Conservation (phyloP, 2,888 invertebrate species). For the Caenorhabditis imperialis region DNA sequence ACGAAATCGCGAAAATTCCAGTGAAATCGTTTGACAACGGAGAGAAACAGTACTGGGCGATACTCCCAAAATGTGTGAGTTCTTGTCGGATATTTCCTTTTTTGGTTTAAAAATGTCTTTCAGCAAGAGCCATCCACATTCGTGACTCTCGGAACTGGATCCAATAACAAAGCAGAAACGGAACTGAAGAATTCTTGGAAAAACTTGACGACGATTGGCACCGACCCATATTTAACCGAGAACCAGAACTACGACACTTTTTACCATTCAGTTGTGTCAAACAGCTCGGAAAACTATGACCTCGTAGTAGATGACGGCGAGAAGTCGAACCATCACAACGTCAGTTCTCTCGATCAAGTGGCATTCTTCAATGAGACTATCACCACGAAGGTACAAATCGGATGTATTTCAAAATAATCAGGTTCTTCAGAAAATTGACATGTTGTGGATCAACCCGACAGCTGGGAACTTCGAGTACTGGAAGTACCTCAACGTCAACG, state of each 20-base stretch:
- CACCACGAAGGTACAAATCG: slow-evolving; percentile 2
- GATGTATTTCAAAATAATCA: neutral
- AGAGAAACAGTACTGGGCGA: slow-evolving; percentile 31
- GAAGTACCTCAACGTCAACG: slow-evolving; percentile 25
- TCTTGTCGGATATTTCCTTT: neutral
- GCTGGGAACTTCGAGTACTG: slow-evolving; percentile 36
- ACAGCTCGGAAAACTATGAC: neutral
- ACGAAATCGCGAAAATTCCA: slow-evolving; percentile 20
- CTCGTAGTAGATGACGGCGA: too few species aligned
- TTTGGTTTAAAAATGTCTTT: too few species aligned
- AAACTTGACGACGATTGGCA: slow-evolving; percentile 22
- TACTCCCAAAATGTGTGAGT: slow-evolving; percentile 44
- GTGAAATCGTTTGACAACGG: slow-evolving; percentile 30
- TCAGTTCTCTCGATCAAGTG: slow-evolving; percentile 4
- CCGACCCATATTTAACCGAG: slow-evolving; percentile 17
- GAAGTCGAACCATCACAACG: slow-evolving; percentile 4
- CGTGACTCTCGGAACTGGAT: slow-evolving; percentile 19
- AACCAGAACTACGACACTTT: slow-evolving; percentile 18
- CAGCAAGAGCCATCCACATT: slow-evolving; percentile 29
- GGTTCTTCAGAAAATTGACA: slow-evolving; percentile 33
- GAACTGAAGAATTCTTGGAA: neutral
- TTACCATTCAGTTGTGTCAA: slow-evolving; percentile 19
- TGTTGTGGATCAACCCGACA: slow-evolving; percentile 38
- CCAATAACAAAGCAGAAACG: slow-evolving; percentile 20
- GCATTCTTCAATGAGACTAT: slow-evolving; percentile 32